Evolutionary conservation across 2,888 invertebrate species (phyloP).

Genomic region (Xestoiulus laeticollis): DNA sequence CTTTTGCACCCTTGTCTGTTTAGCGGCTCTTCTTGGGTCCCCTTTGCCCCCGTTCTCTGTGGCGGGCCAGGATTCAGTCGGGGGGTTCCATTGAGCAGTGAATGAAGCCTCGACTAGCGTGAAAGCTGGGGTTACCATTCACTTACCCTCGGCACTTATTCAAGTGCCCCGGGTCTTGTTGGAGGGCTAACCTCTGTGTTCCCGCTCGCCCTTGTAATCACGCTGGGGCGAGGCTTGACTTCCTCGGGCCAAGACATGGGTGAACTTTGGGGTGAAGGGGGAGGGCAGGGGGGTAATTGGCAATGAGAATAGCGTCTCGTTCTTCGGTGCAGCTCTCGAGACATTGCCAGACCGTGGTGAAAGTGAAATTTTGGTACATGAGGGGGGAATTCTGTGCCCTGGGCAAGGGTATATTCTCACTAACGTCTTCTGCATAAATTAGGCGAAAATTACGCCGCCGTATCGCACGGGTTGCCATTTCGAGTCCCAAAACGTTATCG

Average conservation of each 20-base stretch:
- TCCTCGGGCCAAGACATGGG: slow-evolving; percentile 1
- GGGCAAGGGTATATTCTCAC: background rate
- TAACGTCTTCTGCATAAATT: slow-evolving; percentile 7
- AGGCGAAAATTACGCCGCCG: background rate
- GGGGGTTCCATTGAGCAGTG: slow-evolving; percentile 39
- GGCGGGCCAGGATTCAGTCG: background rate
- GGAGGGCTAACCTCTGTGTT: slow-evolving; percentile 38
- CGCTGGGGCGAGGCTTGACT: slow-evolving; percentile 41
- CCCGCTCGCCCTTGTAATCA: slow-evolving; percentile 39
- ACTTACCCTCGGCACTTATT: slow-evolving; percentile 40
- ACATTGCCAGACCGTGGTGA: slow-evolving; percentile 2
- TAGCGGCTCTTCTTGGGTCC: slow-evolving; percentile 32
- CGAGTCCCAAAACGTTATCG: slow-evolving; percentile 11
- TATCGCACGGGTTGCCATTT: slow-evolving; percentile 8
- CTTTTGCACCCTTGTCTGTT: slow-evolving; percentile 31
- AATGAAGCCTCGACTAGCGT: slow-evolving; percentile 33
- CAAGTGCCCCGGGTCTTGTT: slow-evolving; percentile 36
- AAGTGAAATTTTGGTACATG: slow-evolving; percentile 1
- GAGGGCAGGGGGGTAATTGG: background rate
- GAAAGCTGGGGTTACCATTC: slow-evolving; percentile 41
- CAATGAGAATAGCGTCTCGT: slow-evolving; percentile 11
- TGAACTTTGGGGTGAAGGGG: background rate
- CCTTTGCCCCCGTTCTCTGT: slow-evolving; percentile 41
- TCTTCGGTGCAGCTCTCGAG: background rate
- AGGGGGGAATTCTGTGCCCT: background rate